These are phyloP conservation scores for Axea sp. DNA, from an alignment of 2,888 invertebrate species.

Conservation along the genomic window DNA sequence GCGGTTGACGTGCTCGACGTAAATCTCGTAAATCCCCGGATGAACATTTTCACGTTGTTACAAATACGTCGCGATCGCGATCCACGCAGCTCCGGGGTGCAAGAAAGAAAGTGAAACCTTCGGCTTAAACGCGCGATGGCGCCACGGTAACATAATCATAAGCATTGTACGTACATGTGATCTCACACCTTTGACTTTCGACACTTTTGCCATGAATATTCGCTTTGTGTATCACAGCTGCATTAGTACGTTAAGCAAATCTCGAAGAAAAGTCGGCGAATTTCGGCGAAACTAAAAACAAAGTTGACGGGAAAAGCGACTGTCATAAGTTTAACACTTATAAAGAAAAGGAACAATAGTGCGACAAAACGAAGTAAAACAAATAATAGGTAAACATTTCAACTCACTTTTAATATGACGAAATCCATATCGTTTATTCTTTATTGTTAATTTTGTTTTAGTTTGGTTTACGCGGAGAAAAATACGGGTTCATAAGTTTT, in stretches of 20 bases:
- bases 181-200: constrained; percentile 51
- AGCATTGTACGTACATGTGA: constrained; percentile 53
- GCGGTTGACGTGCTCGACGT: constrained; percentile 1
- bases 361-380: neutral
- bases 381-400: neutral
- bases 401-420: constrained; percentile 56
- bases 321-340: too few species aligned
- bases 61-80: constrained; percentile 12
- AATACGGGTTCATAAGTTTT: constrained; percentile 6
- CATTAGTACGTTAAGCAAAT: neutral
- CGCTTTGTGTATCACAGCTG: constrained; percentile 29
- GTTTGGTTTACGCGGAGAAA: neutral
- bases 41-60: constrained; percentile 25
- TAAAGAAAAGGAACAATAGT: constrained; percentile 1
- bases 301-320: neutral
- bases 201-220: constrained; percentile 46
- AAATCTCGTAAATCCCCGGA: constrained; percentile 21
- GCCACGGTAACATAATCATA: constrained; percentile 53
- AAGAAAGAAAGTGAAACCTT: constrained; percentile 59
- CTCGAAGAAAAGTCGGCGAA: neutral
- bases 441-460: too few species aligned
- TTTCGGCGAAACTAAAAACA: neutral
- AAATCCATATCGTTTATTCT: constrained; percentile 49
- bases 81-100: constrained; percentile 8
- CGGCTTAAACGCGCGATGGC: constrained; percentile 43